phyloP scores from a whole-genome alignment of 2,113 vertebrate species.

The Apeltes quadracus region DNA sequence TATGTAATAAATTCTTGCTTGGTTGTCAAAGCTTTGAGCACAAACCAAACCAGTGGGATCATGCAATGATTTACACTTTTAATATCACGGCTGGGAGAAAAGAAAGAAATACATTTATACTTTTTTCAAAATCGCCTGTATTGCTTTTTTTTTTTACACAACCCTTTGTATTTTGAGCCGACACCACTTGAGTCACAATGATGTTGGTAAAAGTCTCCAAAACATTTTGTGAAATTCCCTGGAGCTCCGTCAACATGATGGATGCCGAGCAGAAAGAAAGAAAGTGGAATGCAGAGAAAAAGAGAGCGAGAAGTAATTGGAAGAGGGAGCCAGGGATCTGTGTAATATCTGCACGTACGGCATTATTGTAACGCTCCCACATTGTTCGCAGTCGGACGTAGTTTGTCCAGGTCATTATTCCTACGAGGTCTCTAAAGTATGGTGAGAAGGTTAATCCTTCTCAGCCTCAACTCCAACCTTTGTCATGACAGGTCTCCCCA shows the following conservation, averaged over 20 bases:
- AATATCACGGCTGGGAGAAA: neutral
- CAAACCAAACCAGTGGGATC: constrained; percentile 10
- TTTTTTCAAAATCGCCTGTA: constrained; percentile 19
- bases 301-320: constrained; percentile 31
- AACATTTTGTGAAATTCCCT: constrained; percentile 33
- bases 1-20: neutral
- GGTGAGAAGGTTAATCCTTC: constrained; percentile 24
- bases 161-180: constrained; percentile 21
- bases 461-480: neutral
- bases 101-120: neutral
- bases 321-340: neutral
- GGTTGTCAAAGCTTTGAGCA: constrained; percentile 17
- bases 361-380: constrained; percentile 24
- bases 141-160: constrained; percentile 37
- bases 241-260: constrained; percentile 36
- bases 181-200: constrained; percentile 5
- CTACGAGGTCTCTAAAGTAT: constrained; percentile 27
- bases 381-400: constrained; percentile 13
- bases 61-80: constrained; percentile 10
- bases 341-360: constrained; percentile 1
- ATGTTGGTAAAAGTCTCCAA: constrained; percentile 14
- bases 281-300: constrained; percentile 18
- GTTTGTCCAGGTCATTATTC: constrained; percentile 22
- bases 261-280: constrained; percentile 35
- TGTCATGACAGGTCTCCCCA: constrained; percentile 25